Base-by-base conservation (phyloP, 2,888 invertebrate species). In the Amblyjoppa proteus region DNA sequence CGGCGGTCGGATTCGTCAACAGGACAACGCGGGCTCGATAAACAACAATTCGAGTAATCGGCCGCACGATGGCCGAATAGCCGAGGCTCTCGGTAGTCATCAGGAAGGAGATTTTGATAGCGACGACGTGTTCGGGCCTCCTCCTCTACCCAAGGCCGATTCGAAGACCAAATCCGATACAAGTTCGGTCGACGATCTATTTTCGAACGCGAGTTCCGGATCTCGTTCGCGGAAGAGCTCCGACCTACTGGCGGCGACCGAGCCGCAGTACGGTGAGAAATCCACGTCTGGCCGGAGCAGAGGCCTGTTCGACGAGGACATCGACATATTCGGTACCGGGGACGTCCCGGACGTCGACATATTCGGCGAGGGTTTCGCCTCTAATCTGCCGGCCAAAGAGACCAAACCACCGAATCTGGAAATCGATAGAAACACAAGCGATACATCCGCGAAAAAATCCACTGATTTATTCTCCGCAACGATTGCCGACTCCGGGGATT, bases 91-190 rank as follows among this genome's bases (percentile, higher is more conserved):
- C 53, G 83, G 82, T 64, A 75, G 61, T 66, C 13, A 64, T 45
- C 71, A 88, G 51, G 89, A 91, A 68, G 90, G 90, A 76, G 88
- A 91, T 58, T 91, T 92, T 68, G 90, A 91, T 28, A 88, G 85
- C 71, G 92, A 92, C 69, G 92, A 92, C 45, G 84, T 93, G 20
- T 93, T 93, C 58, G 92, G 91, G 3, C 93, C 93, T 20, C 94
- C 93, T 20, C 93, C 93, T n/a, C 88, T 93, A n/a, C 88, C 89
- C 20, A 93, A 92, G n/a, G 87, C 87, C 70, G 87, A 87, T 68
- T 85, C 89, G 61, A 90, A 90, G 71, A 83, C 87, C 25, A 93
- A 93, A 79, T 90, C 91, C 28, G 93, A 93, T 83, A 88, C 91
- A 84, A 87, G 77, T 9, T 93, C 94, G 34, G 93, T 91, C 16